A percentile compares a stretch with the other conserved stretches of the same genome.
Conservation (phyloP, 2,113 vertebrate genomes). For the Bathybates hornii region DNA sequence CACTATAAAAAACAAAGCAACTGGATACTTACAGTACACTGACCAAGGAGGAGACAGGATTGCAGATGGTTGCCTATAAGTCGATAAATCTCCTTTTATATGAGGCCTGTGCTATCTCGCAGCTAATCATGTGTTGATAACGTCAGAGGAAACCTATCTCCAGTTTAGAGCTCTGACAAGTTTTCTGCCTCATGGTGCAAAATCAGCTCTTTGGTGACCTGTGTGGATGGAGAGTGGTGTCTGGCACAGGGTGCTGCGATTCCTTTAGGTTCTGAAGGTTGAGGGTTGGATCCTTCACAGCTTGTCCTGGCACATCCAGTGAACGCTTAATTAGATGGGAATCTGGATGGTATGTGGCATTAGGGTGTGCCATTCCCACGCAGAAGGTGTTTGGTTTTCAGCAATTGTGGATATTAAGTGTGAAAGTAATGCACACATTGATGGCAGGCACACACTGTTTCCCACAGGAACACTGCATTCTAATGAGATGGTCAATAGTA, state of each 20-base stretch:
- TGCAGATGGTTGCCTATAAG: background rate
- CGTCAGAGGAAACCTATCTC: background rate
- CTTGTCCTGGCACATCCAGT: background rate
- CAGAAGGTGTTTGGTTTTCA: background rate
- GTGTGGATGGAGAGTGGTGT: background rate
- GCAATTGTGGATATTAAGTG: background rate
- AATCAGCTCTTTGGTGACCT: background rate
- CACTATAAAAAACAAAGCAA: background rate
- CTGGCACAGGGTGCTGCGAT: background rate
- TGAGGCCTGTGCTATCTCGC: background rate
- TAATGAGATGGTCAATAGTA: background rate
- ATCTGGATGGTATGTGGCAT: background rate
- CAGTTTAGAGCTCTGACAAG: background rate
- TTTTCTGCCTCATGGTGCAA: background rate
- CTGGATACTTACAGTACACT: background rate
- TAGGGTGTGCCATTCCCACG: background rate
- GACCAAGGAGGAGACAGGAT: background rate
- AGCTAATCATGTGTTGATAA: background rate
- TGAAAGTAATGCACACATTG: background rate
- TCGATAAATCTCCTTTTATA: background rate
- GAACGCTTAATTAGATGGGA: background rate
- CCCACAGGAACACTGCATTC: background rate
- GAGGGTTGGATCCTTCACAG: background rate
- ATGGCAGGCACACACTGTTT: background rate
- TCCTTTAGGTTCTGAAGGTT: background rate